Evolutionary conservation across 2,888 invertebrate species (phyloP).

Genomic region (Lacanobia oleracea): DNA sequence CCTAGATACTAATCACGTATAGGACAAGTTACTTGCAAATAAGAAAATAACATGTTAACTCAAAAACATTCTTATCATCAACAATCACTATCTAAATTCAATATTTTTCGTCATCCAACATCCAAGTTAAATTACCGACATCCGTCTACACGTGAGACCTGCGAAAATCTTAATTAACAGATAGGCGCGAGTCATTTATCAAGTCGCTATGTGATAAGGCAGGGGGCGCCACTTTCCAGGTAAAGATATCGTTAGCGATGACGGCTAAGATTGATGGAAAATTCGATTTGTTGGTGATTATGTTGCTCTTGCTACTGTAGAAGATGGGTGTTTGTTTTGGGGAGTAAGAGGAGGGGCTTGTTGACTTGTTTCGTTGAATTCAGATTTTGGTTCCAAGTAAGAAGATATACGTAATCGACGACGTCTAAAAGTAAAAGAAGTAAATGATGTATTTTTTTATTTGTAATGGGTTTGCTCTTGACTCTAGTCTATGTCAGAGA

Average conservation of each 20-base stretch:
- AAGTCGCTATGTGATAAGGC: slow-evolving; percentile 83
- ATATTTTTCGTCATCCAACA: slow-evolving; percentile 70
- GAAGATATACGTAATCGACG: background rate
- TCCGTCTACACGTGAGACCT: slow-evolving; percentile 86
- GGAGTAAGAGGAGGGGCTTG: background rate
- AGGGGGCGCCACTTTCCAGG: slow-evolving; percentile 74
- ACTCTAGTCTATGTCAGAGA: no score
- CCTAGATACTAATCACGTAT: background rate
- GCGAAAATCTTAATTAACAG: slow-evolving; percentile 91
- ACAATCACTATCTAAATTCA: slow-evolving; percentile 60
- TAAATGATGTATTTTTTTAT: no score
- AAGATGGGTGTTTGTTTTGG: slow-evolving; percentile 11
- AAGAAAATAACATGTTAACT: background rate
- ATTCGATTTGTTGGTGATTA: slow-evolving; percentile 60
- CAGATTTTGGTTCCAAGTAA: background rate
- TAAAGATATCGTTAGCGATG: slow-evolving; percentile 77
- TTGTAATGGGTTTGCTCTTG: no score
- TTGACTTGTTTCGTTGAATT: background rate
- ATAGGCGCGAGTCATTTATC: slow-evolving; percentile 86
- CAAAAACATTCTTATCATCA: slow-evolving; percentile 10
- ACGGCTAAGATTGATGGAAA: slow-evolving; percentile 77
- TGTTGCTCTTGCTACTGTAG: slow-evolving; percentile 48
- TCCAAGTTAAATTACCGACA: slow-evolving; percentile 87
- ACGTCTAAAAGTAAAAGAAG: background rate
- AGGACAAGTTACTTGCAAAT: background rate